A percentile compares a stretch with the other conserved stretches of the same genome.
Evolutionary conservation across 2,797 vertebrate genomes (phyloP).

Genomic region (Sardinella longiceps): DNA sequence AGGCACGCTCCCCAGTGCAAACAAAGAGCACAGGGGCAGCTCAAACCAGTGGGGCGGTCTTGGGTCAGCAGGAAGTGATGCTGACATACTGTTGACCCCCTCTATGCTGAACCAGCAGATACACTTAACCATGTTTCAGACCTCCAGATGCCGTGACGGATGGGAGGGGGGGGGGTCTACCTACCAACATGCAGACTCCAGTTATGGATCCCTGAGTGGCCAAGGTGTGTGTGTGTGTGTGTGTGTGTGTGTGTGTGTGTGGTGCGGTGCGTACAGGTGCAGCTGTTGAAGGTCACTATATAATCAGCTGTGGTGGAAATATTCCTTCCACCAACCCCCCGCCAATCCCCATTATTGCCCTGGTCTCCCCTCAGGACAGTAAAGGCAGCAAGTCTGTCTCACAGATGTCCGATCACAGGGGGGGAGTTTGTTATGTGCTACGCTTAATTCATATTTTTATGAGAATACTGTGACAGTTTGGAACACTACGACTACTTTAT

Average conservation of each 20-base stretch:
- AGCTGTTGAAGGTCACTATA: constrained; percentile 1
- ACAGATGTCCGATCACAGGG: constrained; percentile 11
- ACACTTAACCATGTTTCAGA: background rate
- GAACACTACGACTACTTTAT: background rate
- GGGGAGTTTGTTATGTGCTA: background rate
- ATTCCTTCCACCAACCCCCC: background rate
- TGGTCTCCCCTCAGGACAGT: background rate
- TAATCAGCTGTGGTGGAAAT: constrained; percentile 17
- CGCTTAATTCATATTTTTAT: constrained; percentile 13
- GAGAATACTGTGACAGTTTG: constrained; percentile 1
- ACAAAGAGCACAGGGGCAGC: constrained; percentile 1
- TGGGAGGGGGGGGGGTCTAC: too few species aligned
- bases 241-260: too few species aligned
- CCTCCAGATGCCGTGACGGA: background rate
- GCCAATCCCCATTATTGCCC: background rate
- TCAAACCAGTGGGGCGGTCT: background rate
- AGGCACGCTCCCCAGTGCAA: background rate
- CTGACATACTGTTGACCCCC: background rate
- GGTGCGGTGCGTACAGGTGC: background rate
- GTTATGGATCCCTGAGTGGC: constrained; percentile 4
- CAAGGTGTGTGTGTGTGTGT: background rate
- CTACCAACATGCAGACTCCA: background rate
- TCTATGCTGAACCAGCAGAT: background rate
- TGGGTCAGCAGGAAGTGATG: background rate
- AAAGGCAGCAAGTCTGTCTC: background rate